phyloP scores from a whole-genome alignment of 1,140 invertebrate species.

The Drusus annulatus region DNA sequence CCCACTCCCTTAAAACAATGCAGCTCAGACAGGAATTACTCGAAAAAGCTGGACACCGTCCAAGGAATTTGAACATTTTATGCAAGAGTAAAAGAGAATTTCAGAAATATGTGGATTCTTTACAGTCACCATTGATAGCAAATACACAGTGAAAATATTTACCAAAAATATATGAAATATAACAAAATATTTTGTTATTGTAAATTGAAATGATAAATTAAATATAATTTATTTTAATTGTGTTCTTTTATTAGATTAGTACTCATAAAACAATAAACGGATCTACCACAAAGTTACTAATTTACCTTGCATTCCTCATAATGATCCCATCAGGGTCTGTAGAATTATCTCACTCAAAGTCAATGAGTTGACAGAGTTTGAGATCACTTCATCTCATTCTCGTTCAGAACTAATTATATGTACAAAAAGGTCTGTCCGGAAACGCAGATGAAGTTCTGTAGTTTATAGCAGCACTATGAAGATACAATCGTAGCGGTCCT shows the following conservation, averaged over 20 bases:
- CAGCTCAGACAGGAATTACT: constrained; percentile 64
- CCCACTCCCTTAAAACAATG: constrained; percentile 66
- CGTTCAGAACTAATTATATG: too few species aligned
- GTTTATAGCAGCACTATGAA: too few species aligned
- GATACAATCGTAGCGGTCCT: too few species aligned
- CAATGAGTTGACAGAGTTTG: too few species aligned
- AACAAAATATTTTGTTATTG: neutral
- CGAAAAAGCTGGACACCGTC: constrained; percentile 61
- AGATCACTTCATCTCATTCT: too few species aligned
- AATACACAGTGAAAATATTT: neutral
- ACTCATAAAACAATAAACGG: too few species aligned
- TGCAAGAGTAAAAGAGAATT: constrained; percentile 68
- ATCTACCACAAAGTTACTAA: too few species aligned
- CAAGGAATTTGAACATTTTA: constrained; percentile 68
- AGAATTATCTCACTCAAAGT: too few species aligned
- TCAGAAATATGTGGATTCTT: constrained; percentile 64
- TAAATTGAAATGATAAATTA: neutral
- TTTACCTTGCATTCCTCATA: too few species aligned
- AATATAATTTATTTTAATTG: neutral
- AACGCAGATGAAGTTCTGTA: too few species aligned
- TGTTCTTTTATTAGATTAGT: neutral
- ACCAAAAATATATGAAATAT: neutral
- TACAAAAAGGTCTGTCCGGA: too few species aligned
- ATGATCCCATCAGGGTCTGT: too few species aligned
- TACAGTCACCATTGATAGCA: constrained; percentile 39